These are phyloP conservation scores for Shinisaurus crocodilurus DNA, from an alignment of 2,113 vertebrate genomes.

Conservation along the genomic window DNA sequence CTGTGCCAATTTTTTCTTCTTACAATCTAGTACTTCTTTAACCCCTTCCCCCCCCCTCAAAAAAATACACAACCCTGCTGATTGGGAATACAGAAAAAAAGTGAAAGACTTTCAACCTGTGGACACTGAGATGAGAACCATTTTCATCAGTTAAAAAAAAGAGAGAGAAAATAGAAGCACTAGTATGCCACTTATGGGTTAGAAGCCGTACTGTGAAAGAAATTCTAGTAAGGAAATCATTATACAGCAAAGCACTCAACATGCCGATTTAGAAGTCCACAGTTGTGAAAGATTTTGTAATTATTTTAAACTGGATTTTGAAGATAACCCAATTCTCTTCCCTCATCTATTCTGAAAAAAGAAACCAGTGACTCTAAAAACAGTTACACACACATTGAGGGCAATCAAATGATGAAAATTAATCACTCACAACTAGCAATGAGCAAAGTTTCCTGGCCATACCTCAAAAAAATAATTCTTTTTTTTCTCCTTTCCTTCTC, in stretches of 20 bases:
- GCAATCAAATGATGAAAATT: neutral
- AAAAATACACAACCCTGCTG: neutral
- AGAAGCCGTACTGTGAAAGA: neutral
- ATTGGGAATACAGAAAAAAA: conserved; percentile 36
- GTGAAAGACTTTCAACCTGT: conserved; percentile 33
- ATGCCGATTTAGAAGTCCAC: neutral
- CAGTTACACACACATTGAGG: neutral
- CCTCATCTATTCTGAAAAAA: neutral
- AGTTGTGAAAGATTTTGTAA: neutral
- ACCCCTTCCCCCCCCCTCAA: too few species aligned
- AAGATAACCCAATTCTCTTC: neutral
- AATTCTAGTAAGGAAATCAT: neutral
- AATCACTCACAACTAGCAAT: neutral
- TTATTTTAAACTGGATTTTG: neutral
- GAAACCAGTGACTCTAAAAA: neutral
- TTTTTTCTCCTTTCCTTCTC: neutral
- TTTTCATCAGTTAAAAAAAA: neutral
- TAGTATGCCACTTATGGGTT: neutral
- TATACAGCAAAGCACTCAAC: neutral
- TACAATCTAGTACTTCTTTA: conserved; percentile 24
- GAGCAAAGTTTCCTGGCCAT: neutral
- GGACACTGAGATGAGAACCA: neutral
- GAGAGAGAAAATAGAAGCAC: conserved; percentile 27
- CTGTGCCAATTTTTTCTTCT: conserved; percentile 48
- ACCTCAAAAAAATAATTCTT: neutral